phyloP scores from a whole-genome alignment of 2,888 invertebrate species.

The Caenorhabditis sinica region DNA sequence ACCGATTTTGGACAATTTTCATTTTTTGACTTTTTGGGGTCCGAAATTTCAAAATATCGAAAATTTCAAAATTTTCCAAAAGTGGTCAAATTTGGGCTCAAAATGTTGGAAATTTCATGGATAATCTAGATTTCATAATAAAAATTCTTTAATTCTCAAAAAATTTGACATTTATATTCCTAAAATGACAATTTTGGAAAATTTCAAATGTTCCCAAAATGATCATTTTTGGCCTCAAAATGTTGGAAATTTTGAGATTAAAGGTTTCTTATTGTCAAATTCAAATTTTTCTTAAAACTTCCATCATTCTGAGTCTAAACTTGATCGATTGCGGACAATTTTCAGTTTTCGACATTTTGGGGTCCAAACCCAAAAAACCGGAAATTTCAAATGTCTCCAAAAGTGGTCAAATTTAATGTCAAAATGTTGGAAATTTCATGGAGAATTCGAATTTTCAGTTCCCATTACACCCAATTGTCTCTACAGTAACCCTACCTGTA shows the following conservation, averaged over 20 bases:
- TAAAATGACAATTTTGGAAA: not conserved
- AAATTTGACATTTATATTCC: no score
- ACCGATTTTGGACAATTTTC: no score
- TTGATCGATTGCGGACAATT: no score
- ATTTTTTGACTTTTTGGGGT: no score
- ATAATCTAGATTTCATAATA: not conserved
- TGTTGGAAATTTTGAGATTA: not conserved
- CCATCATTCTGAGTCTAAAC: not conserved
- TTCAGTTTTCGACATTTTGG: no score
- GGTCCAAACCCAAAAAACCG: no score
- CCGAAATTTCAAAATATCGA: no score
- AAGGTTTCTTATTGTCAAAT: not conserved
- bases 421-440: constrained; percentile 13
- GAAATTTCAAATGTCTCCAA: not conserved
- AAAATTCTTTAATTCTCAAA: no score
- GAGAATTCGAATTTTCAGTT: not conserved
- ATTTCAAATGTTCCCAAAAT: not conserved
- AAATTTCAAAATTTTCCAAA: no score
- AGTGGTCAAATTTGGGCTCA: no score
- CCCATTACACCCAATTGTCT: not conserved
- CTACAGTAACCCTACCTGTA: constrained; percentile 13
- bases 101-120: no score
- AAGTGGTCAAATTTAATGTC: not conserved
- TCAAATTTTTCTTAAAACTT: constrained; percentile 4
- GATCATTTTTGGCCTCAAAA: not conserved